Evolutionary conservation across 2,797 vertebrate genomes (phyloP).

Genomic region (Pipistrellus kuhlii): DNA sequence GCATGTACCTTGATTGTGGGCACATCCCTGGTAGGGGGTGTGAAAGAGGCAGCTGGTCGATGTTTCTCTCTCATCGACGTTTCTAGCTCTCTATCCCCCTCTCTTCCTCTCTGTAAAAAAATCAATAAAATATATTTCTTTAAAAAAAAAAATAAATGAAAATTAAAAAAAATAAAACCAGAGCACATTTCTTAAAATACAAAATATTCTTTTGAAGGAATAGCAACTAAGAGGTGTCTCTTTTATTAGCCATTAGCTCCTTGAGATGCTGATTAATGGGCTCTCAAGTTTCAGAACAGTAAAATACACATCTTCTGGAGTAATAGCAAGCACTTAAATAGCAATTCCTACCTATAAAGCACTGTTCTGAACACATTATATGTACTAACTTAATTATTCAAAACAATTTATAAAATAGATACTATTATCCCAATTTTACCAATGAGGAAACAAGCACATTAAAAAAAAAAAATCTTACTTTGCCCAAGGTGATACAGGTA

Average conservation of each 20-base stretch:
- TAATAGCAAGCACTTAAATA: constrained; percentile 26
- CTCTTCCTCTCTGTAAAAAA: too few species aligned
- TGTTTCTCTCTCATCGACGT: too few species aligned
- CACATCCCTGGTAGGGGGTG: too few species aligned
- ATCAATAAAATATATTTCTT: too few species aligned
- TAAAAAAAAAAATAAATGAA: too few species aligned
- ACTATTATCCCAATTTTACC: not conserved
- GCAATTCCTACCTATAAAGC: not conserved
- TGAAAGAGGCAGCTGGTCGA: too few species aligned
- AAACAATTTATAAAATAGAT: constrained; percentile 13
- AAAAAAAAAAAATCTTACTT: constrained; percentile 20
- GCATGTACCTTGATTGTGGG: too few species aligned
- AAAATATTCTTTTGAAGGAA: constrained; percentile 4
- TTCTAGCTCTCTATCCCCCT: too few species aligned
- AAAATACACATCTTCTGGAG: not conserved
- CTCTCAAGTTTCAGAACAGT: constrained; percentile 22
- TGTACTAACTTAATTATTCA: not conserved
- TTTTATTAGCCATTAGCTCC: not conserved
- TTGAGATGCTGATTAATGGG: constrained; percentile 22
- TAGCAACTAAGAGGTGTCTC: not conserved
- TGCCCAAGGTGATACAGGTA: not conserved
- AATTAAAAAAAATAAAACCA: too few species aligned
- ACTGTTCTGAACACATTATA: constrained; percentile 20
- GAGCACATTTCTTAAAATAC: constrained; percentile 31
- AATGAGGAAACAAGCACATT: constrained; percentile 30